These are phyloP conservation scores for Amblyornis subalaris DNA, from an alignment of 2,113 vertebrate species.

Conservation along the genomic window DNA sequence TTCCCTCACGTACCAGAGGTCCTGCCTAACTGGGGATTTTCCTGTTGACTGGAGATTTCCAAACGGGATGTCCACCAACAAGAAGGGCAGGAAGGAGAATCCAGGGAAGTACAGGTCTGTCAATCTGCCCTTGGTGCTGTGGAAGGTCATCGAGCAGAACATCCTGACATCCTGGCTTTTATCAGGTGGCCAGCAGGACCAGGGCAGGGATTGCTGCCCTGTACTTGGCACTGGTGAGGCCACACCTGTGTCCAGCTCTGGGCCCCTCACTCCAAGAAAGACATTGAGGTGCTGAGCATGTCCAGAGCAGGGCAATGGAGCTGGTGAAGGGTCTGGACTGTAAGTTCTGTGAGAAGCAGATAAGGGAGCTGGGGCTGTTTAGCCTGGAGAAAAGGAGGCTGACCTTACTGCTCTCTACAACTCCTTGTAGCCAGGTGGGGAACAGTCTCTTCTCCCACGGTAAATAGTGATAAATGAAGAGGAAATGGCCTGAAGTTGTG, in stretches of 20 bases:
- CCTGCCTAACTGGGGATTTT: neutral
- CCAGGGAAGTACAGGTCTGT: neutral
- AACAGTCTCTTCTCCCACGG: neutral
- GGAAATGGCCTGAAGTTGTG: neutral
- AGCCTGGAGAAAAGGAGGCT: neutral
- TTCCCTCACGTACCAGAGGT: neutral
- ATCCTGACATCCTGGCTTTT: neutral
- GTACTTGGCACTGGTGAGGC: neutral
- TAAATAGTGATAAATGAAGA: neutral
- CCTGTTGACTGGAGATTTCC: neutral
- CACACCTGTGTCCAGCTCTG: fast-evolving
- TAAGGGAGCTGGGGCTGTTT: neutral
- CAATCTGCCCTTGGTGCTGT: neutral
- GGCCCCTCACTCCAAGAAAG: fast-evolving
- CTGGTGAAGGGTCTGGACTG: neutral
- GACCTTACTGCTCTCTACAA: neutral
- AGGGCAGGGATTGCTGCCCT: neutral
- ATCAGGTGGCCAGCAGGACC: neutral
- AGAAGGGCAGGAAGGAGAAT: neutral
- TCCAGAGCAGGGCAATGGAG: neutral
- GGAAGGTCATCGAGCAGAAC: neutral
- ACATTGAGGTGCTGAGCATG: fast-evolving
- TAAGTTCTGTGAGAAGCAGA: neutral
- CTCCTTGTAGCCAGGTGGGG: neutral
- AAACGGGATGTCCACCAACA: neutral